Conservation (phyloP, 2,888 invertebrate genomes). For the Oxycera nigricornis region DNA sequence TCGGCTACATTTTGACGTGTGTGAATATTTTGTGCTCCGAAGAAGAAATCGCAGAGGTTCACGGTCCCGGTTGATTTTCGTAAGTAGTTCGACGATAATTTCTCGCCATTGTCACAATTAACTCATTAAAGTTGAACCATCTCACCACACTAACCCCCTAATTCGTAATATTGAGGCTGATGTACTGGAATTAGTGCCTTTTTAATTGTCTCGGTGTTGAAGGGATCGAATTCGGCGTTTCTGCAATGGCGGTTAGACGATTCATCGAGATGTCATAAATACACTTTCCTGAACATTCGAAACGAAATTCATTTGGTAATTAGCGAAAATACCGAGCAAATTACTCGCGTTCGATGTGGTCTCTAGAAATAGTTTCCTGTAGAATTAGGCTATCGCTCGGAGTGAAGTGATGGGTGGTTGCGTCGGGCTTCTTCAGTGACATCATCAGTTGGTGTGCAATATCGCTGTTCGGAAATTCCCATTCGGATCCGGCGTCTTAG, state of each 20-base stretch:
- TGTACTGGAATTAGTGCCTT: not conserved
- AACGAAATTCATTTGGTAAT: not conserved
- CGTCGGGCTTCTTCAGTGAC: slow-evolving; percentile 26
- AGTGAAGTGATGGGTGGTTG: not conserved
- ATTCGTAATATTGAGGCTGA: not conserved
- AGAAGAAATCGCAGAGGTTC: slow-evolving; percentile 30
- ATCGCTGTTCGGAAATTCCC: slow-evolving; percentile 21
- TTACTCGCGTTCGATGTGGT: not conserved
- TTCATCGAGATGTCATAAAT: slow-evolving; percentile 33
- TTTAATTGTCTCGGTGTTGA: not conserved
- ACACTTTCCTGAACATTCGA: slow-evolving; percentile 3
- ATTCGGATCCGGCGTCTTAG: slow-evolving; percentile 16
- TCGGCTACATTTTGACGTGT: slow-evolving; percentile 36
- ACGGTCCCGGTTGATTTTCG: slow-evolving; percentile 29
- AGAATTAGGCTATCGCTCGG: not conserved
- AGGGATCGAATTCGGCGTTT: slow-evolving; percentile 33
- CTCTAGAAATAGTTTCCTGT: not conserved
- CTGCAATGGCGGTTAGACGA: slow-evolving; percentile 39
- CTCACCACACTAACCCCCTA: not conserved
- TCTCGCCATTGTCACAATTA: not conserved
- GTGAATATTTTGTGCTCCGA: slow-evolving; percentile 34
- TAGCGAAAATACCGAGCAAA: not conserved
- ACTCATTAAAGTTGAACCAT: not conserved
- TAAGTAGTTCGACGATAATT: slow-evolving; percentile 14
- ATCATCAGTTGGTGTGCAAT: slow-evolving; percentile 19